These are phyloP conservation scores for Corella eumyota DNA, from an alignment of 23 tunicate species.

Conservation along the genomic window DNA sequence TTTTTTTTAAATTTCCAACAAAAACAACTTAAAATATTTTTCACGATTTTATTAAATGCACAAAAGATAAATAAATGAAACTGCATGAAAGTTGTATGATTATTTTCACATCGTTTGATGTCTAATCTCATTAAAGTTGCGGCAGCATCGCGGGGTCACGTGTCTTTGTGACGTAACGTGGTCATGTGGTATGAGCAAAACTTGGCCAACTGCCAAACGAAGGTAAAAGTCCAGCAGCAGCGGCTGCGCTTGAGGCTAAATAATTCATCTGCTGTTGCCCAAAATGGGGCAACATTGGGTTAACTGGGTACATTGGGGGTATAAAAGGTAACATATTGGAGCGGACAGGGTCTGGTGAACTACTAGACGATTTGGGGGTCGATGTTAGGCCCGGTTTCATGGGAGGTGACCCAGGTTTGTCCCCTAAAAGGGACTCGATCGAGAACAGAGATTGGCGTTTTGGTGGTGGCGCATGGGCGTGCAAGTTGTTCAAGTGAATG, in stretches of 20 bases:
- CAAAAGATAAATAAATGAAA: too few species aligned
- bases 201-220: conserved; percentile 30
- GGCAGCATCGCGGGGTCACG: too few species aligned
- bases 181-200: conserved; percentile 28
- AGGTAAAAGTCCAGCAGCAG: conserved; percentile 17
- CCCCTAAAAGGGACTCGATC: conserved; percentile 18
- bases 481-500: too few species aligned
- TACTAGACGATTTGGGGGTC: background rate
- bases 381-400: background rate
- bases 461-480: background rate
- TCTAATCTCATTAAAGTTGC: too few species aligned
- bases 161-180: too few species aligned
- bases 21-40: too few species aligned
- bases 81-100: too few species aligned
- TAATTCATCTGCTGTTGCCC: background rate
- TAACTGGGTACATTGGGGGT: background rate
- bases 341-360: background rate
- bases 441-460: conserved; percentile 13
- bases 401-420: background rate
- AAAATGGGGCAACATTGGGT: conserved; percentile 2
- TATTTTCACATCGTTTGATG: too few species aligned
- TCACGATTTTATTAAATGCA: too few species aligned
- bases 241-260: conserved; percentile 4
- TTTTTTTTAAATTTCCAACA: too few species aligned
- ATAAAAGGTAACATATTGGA: background rate